Conservation (phyloP, 2,888 invertebrate genomes). For the Entomobrya proxima region DNA sequence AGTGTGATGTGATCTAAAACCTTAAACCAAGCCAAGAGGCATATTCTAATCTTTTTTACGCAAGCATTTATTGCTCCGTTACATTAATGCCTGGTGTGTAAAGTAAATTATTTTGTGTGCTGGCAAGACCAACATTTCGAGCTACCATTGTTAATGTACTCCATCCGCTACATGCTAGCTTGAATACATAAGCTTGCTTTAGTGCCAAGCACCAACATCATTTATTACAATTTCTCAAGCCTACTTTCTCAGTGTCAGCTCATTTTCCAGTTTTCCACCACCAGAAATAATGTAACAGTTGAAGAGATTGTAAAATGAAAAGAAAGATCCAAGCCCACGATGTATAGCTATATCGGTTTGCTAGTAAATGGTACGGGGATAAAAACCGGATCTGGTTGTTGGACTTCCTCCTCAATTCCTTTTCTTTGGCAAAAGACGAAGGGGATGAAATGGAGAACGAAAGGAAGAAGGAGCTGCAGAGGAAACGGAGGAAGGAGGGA, state of each 20-base stretch:
- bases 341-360: no score
- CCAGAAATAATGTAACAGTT: neutral
- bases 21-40: neutral
- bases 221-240: neutral
- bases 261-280: slow-evolving; percentile 46
- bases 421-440: slow-evolving; percentile 3
- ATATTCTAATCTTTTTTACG: slow-evolving; percentile 14
- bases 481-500: slow-evolving; percentile 37
- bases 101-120: slow-evolving; percentile 3
- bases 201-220: neutral
- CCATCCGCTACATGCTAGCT: neutral
- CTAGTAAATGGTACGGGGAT: slow-evolving; percentile 8
- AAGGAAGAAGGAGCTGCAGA: neutral
- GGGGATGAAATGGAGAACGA: slow-evolving; percentile 14
- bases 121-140: neutral
- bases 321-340: neutral
- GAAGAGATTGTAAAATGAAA: neutral
- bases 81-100: neutral
- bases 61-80: neutral
- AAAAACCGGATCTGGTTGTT: slow-evolving; percentile 59
- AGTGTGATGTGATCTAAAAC: neutral
- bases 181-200: neutral
- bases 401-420: slow-evolving; percentile 36
- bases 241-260: slow-evolving; percentile 37
- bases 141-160: neutral